Evolutionary conservation across 92 coral and sea anemone species (phyloP), one percentile per base, ranked within the genome.

Genomic region (Bergia puertoricense): DNA sequence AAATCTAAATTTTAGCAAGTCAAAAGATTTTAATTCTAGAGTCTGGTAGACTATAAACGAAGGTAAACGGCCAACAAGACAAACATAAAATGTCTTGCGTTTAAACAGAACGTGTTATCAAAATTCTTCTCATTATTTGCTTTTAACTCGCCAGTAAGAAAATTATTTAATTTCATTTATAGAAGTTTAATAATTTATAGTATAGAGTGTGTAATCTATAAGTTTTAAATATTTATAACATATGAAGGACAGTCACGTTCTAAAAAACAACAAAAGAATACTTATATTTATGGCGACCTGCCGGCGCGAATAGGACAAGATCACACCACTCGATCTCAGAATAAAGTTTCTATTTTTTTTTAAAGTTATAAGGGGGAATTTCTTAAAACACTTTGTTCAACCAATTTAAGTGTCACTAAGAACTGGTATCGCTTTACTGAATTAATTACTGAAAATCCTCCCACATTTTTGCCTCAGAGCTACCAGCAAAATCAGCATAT

Each of bases 111-210:
- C 59, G 10, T 54, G 59, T 11, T 54, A 13, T 54, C 59, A 54
- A 16, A 62, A 62, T 62, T 62, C 69, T 23, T 62, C 8, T 62
- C 20, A 6, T 16, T 62, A 16, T 62, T 15, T 62, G 30, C 69
- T 62, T 62, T 62, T 62, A 15, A 62, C 69, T 62, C 20, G 69
- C 69, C 69, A 20, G 69, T 3, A 22, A 23, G 22, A 62, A 62
- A 62, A 62, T 62, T 23, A 62, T 62, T 62, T 62, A 62, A 62
- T 62, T 16, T 18, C 14, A 62, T 62, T 62, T 62, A 14, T 15
- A 62, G 69, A 62, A 15, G 69, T 37, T 80, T 56, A 80, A 36
- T 54, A 80, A 30, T 80, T 56, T 59, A 80, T 80, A 38, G 38
- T n/a, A 37, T 39, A 38, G 50, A 54, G 14, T 57, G n/a, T 80